Evolutionary conservation across 1,140 invertebrate genomes (phyloP), one percentile per base, ranked within the genome.

Genomic region (Lepidurus packardi): DNA sequence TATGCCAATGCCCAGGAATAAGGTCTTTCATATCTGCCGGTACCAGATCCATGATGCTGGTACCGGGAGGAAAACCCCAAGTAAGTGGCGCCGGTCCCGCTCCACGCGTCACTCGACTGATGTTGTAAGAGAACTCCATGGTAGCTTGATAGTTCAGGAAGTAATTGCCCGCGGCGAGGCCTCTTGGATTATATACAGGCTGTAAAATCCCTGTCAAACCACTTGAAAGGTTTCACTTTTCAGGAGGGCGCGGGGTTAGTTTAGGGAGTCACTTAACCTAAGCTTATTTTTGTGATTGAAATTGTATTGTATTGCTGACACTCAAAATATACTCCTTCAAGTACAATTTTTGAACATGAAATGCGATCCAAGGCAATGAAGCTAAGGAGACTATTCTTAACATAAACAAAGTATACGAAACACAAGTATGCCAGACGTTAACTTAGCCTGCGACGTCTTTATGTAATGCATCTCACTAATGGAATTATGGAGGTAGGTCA

Each of bases 11-110:
- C 16, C 44, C 44, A 16, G 45, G 76, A 9, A 77, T 44, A 13
- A 53, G 8, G 7, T 76, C 76, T 65, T 77, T 77, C 76, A 77
- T 77, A 65, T 77, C 76, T 25, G 13, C 43, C 10, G 76, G 45
- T 25, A 77, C 76, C 1, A 77, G 65, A 8, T 77, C 76, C 10
- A 65, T 45, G 2, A 77, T 25, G 65, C 21, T 16, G 2, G 65
- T 65, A 16, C 76, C 76, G 4, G 76, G 43, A 16, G 76, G 44
- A 53, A 65, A 77, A 16, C 76, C 76, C 53, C 53, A 65, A 21
- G 21, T 16, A 16, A 65, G 16, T 65, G 53, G 53, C 4, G 53
- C n/a, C 2, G 53, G 13, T 21, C 53, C 53, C 4, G 13, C 53
- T 65, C 16, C 16, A 65, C 53, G 53, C 16, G 16, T 65, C 7